Evolutionary conservation across 2,888 invertebrate genomes (phyloP).

Genomic region (Yponomeuta plumbellus): DNA sequence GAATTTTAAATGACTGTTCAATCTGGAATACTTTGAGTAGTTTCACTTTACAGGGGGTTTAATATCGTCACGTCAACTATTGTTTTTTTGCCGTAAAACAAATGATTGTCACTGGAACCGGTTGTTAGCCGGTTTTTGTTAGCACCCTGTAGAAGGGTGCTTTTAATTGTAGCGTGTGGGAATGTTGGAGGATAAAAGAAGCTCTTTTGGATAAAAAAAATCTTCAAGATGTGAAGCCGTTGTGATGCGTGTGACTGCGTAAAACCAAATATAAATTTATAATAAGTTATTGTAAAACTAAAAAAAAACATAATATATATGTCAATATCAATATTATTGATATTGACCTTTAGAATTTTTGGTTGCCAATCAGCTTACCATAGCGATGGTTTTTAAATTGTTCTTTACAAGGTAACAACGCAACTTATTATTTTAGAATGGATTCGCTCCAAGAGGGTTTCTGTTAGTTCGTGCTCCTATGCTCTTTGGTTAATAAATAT

Average conservation of each 20-base stretch:
- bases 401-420: too few relatives aligned
- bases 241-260: neutral
- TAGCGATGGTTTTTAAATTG: too few relatives aligned
- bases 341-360: too few relatives aligned
- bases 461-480: too few relatives aligned
- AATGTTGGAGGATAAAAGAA: neutral
- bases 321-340: too few relatives aligned
- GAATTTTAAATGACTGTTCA: neutral
- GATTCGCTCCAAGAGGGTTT: too few relatives aligned
- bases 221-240: neutral
- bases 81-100: conserved; percentile 4
- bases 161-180: neutral
- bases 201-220: neutral
- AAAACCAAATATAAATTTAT: neutral
- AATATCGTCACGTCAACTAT: conserved; percentile 5
- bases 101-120: conserved; percentile 1
- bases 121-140: neutral
- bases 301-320: too few relatives aligned
- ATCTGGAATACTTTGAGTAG: too few relatives aligned
- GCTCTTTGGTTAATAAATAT: too few relatives aligned
- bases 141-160: conserved; percentile 1
- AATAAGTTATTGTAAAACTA: too few relatives aligned
- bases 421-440: too few relatives aligned
- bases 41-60: neutral
- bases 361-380: too few relatives aligned